Percentiles rank a stretch among this genome's conserved stretches.
phyloP scores from a whole-genome alignment of 2,797 vertebrate species.

The Arrhamphus sclerolepis region DNA sequence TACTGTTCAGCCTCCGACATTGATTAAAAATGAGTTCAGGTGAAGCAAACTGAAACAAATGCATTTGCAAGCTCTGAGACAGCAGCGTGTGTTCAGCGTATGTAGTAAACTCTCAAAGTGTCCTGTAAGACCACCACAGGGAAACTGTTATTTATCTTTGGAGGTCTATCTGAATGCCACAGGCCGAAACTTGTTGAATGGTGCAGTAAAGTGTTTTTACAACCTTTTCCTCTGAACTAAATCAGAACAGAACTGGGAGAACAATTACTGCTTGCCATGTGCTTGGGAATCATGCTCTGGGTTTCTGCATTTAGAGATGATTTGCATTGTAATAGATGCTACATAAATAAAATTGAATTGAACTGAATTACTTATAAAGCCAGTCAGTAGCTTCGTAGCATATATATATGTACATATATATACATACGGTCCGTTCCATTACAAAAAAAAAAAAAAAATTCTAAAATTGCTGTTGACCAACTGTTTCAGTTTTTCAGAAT shows the following conservation, averaged over 20 bases:
- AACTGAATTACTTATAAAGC: constrained; percentile 40
- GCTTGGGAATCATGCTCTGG: too few species aligned
- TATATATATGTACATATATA: constrained; percentile 36
- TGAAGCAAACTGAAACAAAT: constrained; percentile 9
- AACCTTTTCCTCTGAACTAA: constrained; percentile 55
- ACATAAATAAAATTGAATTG: too few species aligned
- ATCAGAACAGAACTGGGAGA: constrained; percentile 25
- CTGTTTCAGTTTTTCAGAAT: constrained; percentile 25
- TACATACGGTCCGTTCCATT: too few species aligned
- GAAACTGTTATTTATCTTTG: constrained; percentile 27
- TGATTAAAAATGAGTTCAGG: background rate
- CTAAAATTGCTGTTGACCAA: constrained; percentile 14
- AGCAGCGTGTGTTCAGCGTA: background rate
- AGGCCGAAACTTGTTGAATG: constrained; percentile 43
- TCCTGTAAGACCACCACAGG: constrained; percentile 6
- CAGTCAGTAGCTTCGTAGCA: constrained; percentile 3
- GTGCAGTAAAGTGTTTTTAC: constrained; percentile 56
- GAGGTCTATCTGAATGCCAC: constrained; percentile 29
- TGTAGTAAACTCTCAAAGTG: constrained; percentile 2
- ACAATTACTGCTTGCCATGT: too few species aligned
- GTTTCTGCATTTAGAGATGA: too few species aligned
- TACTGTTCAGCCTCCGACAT: background rate
- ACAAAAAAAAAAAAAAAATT: too few species aligned
- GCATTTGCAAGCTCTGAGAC: background rate
- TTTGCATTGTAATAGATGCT: too few species aligned